Evolutionary conservation across 64 coral and sea anemone species (phyloP).

Genomic region (Anthopleura sola): DNA sequence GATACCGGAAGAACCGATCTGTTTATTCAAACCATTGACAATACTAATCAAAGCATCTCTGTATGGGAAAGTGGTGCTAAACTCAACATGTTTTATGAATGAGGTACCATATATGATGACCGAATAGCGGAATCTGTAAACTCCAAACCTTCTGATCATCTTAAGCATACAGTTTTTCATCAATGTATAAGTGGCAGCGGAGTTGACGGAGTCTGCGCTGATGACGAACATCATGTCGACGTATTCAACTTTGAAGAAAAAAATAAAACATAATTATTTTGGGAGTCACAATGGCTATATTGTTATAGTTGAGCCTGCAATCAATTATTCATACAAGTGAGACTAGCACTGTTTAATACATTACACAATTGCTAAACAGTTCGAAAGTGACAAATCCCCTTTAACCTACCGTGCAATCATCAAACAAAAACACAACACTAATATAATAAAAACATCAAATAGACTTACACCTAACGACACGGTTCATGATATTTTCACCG

Average conservation of each 20-base stretch:
- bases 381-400: no score
- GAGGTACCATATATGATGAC: slow-evolving; percentile 31
- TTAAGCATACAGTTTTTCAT: slow-evolving; percentile 27
- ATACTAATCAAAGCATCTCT: neutral
- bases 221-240: slow-evolving; percentile 41
- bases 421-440: no score
- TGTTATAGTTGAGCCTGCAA: no score
- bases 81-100: neutral
- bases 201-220: slow-evolving; percentile 21
- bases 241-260: neutral
- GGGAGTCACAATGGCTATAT: no score
- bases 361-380: no score
- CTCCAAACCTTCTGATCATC: slow-evolving; percentile 41
- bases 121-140: slow-evolving; percentile 25
- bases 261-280: no score
- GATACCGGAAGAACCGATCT: slow-evolving; percentile 5
- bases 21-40: neutral
- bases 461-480: neutral
- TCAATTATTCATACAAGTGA: no score
- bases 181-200: neutral
- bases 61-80: slow-evolving; percentile 23
- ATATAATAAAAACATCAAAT: neutral
- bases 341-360: no score
- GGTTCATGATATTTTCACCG: slow-evolving; percentile 7
- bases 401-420: no score